These are phyloP conservation scores for Aphelocoma californica DNA, from an alignment of 2,797 vertebrate species.

Conservation along the genomic window DNA sequence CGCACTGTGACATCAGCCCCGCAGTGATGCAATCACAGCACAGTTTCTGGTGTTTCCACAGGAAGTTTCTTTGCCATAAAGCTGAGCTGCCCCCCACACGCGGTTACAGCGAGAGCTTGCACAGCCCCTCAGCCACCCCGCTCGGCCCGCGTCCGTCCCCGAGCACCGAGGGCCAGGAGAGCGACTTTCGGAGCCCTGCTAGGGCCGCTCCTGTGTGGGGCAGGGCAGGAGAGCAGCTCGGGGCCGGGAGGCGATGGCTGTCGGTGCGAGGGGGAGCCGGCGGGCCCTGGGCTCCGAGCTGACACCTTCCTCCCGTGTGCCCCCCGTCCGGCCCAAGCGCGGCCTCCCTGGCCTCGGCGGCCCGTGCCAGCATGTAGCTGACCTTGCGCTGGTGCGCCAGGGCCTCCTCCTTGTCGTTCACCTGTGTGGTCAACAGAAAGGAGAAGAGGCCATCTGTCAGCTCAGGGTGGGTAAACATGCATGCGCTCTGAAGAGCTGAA, in stretches of 20 bases:
- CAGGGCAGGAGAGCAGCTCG: background rate
- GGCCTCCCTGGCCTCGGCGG: background rate
- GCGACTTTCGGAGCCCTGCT: fast-evolving
- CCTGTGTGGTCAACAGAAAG: constrained; percentile 58
- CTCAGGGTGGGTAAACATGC: fast-evolving
- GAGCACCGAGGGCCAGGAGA: background rate
- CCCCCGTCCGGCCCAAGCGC: fast-evolving
- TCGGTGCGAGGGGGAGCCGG: fast-evolving
- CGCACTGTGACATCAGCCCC: background rate
- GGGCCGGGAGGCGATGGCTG: fast-evolving
- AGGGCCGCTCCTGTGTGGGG: fast-evolving
- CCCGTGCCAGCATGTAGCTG: constrained; percentile 85
- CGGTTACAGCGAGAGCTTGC: fast-evolving
- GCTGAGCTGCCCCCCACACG: fast-evolving
- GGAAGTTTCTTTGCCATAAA: no score
- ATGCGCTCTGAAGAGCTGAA: fast-evolving
- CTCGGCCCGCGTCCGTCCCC: background rate
- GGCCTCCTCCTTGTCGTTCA: constrained; percentile 92
- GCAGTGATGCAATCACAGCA: background rate
- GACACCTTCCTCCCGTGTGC: fast-evolving
- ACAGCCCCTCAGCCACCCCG: fast-evolving
- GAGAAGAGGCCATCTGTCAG: background rate
- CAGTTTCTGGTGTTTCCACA: fast-evolving
- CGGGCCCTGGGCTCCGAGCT: fast-evolving
- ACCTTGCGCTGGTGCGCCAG: constrained; percentile 94